Percentiles rank a stretch among this genome's conserved stretches.
Evolutionary conservation across 2,888 invertebrate species (phyloP).

Genomic region (Drosophila phalerata): DNA sequence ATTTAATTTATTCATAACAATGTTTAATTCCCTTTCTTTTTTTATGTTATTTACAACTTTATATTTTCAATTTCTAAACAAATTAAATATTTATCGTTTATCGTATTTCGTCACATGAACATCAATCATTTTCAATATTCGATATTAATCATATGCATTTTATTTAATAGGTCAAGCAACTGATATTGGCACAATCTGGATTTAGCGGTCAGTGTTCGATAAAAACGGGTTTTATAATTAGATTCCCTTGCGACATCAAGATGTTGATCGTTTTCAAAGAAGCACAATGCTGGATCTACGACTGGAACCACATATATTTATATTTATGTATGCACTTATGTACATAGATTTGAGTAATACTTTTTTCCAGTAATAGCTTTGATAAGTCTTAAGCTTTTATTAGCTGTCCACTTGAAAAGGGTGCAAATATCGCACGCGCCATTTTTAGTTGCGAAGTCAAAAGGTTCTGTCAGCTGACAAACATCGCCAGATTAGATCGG

Average conservation of each 20-base stretch:
- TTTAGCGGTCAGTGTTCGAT: neutral
- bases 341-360: neutral
- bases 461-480: constrained; percentile 42
- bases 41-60: no score
- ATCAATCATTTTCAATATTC: neutral
- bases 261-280: neutral
- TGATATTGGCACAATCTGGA: neutral
- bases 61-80: no score
- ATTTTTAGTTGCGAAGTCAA: constrained; percentile 2
- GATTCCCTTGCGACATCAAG: neutral
- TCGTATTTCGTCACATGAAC: neutral
- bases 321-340: neutral
- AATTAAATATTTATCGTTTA: neutral
- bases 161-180: constrained; percentile 2
- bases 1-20: no score
- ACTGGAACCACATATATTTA: neutral
- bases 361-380: constrained; percentile 1
- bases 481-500: constrained; percentile 33
- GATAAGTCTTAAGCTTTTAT: constrained; percentile 10
- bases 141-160: neutral
- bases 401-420: constrained; percentile 14
- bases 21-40: no score
- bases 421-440: constrained; percentile 9
- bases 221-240: neutral
- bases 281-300: neutral